Percentiles rank a stretch among this genome's conserved stretches.
phyloP scores from a whole-genome alignment of 2,113 vertebrate species.

The Scartelaos histophorus region DNA sequence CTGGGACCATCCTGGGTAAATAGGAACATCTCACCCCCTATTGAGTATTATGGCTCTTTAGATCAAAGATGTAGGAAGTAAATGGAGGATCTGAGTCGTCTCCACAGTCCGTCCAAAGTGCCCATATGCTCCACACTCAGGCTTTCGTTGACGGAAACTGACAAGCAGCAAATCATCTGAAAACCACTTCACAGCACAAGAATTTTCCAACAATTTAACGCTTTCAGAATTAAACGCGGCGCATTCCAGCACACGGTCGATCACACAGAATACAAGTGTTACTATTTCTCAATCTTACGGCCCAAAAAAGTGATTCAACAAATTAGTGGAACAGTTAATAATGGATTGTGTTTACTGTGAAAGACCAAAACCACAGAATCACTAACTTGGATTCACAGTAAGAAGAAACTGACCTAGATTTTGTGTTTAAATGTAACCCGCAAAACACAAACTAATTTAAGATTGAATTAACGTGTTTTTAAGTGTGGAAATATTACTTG shows the following conservation, averaged over 20 bases:
- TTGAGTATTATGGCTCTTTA: background rate
- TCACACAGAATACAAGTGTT: slow-evolving; percentile 36
- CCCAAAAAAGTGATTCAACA: slow-evolving; percentile 45
- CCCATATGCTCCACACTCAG: background rate
- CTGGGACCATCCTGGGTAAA: no score
- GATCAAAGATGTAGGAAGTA: slow-evolving; percentile 35
- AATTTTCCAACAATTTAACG: slow-evolving; percentile 31
- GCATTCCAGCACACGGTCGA: slow-evolving; percentile 27
- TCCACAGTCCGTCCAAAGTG: slow-evolving; percentile 18
- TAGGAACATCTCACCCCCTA: no score
- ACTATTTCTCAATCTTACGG: slow-evolving; percentile 20
- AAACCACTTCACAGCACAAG: slow-evolving; percentile 12
- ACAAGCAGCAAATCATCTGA: slow-evolving; percentile 35
- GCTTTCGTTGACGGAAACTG: slow-evolving; percentile 21
- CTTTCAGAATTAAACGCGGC: background rate
- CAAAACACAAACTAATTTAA: slow-evolving; percentile 34
- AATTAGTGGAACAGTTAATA: slow-evolving; percentile 18
- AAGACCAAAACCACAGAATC: slow-evolving; percentile 7
- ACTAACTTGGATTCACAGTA: background rate
- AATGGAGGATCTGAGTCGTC: slow-evolving; percentile 49
- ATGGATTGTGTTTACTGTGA: slow-evolving; percentile 23
- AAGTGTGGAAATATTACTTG: no score
- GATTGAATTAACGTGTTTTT: background rate
- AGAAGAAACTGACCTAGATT: background rate
- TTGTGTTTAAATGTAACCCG: background rate